Evolutionary conservation across 2,888 invertebrate species (phyloP).

Genomic region (Plebejus argus): DNA sequence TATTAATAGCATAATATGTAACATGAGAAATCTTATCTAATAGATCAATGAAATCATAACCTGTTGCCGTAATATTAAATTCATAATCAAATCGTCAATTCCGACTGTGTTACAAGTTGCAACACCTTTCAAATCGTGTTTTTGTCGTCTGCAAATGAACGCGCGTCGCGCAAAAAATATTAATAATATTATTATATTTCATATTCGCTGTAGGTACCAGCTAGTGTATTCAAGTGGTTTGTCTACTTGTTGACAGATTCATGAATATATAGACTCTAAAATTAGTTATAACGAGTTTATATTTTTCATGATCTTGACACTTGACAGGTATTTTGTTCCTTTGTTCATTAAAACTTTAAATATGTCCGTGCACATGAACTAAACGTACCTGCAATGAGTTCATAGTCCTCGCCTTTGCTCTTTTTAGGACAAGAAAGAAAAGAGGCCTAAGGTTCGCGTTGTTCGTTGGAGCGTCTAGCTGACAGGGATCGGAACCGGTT

Average conservation of each 20-base stretch:
- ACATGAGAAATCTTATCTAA: conserved; percentile 1
- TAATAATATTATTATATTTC: conserved; percentile 13
- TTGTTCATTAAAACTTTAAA: no score
- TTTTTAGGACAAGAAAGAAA: neutral
- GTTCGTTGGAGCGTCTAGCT: neutral
- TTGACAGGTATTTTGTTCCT: no score
- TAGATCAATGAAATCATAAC: neutral
- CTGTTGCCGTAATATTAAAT: neutral
- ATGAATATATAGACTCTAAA: neutral
- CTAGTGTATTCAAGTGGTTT: neutral
- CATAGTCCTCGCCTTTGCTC: neutral
- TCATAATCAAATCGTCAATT: neutral
- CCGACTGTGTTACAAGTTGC: conserved; percentile 1
- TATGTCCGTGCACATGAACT: neutral
- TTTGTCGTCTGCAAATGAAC: conserved; percentile 12
- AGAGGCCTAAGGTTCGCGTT: neutral
- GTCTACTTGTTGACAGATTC: conserved; percentile 9
- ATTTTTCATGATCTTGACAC: neutral
- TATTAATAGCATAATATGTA: neutral
- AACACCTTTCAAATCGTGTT: conserved; percentile 5
- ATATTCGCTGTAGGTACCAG: neutral
- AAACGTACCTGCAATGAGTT: neutral
- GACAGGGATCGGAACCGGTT: no score
- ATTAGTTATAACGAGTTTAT: neutral
- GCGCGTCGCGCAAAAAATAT: conserved; percentile 1